Base-by-base conservation (phyloP, 2,113 vertebrate genomes). In the Podocnemis expansa region DNA sequence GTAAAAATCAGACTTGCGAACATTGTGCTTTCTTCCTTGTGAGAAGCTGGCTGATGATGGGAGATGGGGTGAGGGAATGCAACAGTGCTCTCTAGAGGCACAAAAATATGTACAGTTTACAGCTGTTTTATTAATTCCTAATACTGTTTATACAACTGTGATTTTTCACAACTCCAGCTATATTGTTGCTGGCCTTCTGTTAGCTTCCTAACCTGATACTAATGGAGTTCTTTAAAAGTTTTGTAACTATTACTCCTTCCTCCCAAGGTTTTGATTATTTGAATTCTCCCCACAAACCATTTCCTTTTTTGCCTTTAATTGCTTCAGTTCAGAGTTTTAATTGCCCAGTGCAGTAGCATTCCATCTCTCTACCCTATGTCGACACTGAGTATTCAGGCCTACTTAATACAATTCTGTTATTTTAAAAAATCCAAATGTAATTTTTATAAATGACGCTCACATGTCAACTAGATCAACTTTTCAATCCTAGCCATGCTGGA, bases 251-350 rank as follows among this genome's bases (percentile, higher is more conserved):
- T 92, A 34, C 47, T 75, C 94, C 95, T 93, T 78, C 45, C 75
- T 91, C 84, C 86, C 84, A 85, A 63, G 10, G 25, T 78, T 90
- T 43, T 88, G 52, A 82, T 90, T 43, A 78, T 85, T 86, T 94
- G 87, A 38, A 83, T 79, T 75, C 47, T 84, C n/a, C 81, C 49
- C 38, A 54, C 2, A 80, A 80, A 95, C 34, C 16, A 49, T 55
- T 56, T 27, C 89, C 54, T 73, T 90, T 70, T 90, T 75, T 96
- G 91, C 24, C 24, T 92, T 94, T 93, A 92, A 93, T 96, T 67
- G 60, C 55, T 85, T n/a, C 54, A 87, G 73, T 67, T 85, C 80
- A 78, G 43, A 19, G 47, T 14, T 27, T 73, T 54, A 84, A 79
- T 60, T 84, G 47, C 45, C 47, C 56, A 54, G 56, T 38, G 38